A percentile compares a stretch with the other conserved stretches of the same genome.
These are phyloP conservation scores for Esox lucius DNA, from an alignment of 2,797 vertebrate species.

Conservation along the genomic window DNA sequence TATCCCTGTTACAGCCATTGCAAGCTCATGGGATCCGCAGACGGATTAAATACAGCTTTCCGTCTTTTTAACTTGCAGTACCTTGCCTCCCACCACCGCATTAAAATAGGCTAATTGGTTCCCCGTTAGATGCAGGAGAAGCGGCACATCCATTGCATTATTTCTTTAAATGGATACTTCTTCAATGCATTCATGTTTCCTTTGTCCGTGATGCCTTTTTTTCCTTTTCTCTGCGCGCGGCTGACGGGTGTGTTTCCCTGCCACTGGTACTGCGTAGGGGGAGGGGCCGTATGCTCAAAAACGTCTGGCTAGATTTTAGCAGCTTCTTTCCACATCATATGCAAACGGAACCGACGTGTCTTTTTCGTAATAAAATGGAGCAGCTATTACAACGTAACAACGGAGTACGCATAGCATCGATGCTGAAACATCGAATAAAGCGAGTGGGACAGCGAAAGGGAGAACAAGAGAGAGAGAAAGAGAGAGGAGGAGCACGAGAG, in stretches of 20 bases:
- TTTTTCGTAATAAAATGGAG: too few relatives aligned
- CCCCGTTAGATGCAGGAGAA: slow-evolving; percentile 60
- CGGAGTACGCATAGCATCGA: too few relatives aligned
- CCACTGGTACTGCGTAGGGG: slow-evolving; percentile 59
- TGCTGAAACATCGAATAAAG: too few relatives aligned
- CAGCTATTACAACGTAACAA: too few relatives aligned
- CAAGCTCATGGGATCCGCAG: slow-evolving; percentile 76
- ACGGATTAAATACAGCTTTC: slow-evolving; percentile 79
- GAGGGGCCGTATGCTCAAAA: slow-evolving; percentile 54
- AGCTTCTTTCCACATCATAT: slow-evolving; percentile 24
- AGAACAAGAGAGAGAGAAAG: background rate
- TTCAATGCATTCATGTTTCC: slow-evolving; percentile 77
- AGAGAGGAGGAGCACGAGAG: background rate
- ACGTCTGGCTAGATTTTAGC: slow-evolving; percentile 61
- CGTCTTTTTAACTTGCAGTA: slow-evolving; percentile 78
- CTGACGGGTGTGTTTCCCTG: slow-evolving; percentile 82
- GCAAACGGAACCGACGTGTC: too few relatives aligned
- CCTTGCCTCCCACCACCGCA: slow-evolving; percentile 76
- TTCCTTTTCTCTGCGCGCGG: slow-evolving; percentile 70
- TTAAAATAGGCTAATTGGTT: slow-evolving; percentile 75
- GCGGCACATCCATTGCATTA: slow-evolving; percentile 64
- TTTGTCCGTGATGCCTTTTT: slow-evolving; percentile 70
- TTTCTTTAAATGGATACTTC: slow-evolving; percentile 60
- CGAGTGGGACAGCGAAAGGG: background rate
- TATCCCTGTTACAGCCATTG: slow-evolving; percentile 79